A percentile compares a stretch with the other conserved stretches of the same genome.
Conservation (phyloP, 2,888 invertebrate species). For the Aphodius granarius region DNA sequence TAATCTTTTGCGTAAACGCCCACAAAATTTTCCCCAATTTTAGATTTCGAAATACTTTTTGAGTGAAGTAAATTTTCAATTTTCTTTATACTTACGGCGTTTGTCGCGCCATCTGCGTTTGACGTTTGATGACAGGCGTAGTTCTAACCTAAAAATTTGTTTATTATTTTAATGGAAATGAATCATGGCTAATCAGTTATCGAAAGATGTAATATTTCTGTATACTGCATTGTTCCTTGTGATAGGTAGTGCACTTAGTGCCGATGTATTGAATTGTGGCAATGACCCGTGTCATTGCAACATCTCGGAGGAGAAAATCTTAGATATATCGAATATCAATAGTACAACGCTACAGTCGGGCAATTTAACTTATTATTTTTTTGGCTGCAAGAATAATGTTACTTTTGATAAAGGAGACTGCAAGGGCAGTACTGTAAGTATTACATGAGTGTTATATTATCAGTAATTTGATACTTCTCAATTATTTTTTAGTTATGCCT, state of each 20-base stretch:
- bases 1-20: not conserved
- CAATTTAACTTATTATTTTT: conserved; percentile 45
- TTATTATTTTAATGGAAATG: conserved; percentile 20
- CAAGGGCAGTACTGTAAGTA: conserved; percentile 32
- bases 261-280: conserved; percentile 25
- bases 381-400: conserved; percentile 47
- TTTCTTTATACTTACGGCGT: not conserved
- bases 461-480: conserved; percentile 16
- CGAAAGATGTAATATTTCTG: conserved; percentile 11
- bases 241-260: conserved; percentile 4
- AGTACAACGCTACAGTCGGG: conserved; percentile 34
- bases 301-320: conserved; percentile 44
- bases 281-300: conserved; percentile 44
- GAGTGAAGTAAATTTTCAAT: not conserved
- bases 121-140: conserved; percentile 19
- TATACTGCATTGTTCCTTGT: conserved; percentile 21
- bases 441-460: conserved; percentile 5
- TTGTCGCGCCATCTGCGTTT: not conserved
- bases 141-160: conserved; percentile 28
- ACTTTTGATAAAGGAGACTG: conserved; percentile 25
- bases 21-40: not conserved
- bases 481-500: conserved; percentile 36
- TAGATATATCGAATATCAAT: conserved; percentile 40
- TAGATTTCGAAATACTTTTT: not conserved
- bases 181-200: conserved; percentile 26